Conservation (phyloP, 2,888 invertebrate species). For the Idaea aversata region DNA sequence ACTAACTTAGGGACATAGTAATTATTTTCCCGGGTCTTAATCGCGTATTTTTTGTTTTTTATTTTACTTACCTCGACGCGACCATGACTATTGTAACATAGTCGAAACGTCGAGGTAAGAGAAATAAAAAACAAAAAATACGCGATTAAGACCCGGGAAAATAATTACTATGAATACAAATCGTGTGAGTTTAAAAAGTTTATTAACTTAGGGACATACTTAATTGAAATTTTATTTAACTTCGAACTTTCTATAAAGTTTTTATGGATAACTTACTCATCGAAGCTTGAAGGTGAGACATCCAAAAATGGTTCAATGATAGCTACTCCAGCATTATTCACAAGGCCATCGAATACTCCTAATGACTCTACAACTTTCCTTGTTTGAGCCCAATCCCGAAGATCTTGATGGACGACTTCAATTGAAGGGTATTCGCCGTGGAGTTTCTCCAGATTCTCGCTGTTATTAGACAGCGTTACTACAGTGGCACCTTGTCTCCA, state of each 20-base stretch:
- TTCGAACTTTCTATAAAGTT: not conserved
- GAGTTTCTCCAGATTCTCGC: conserved; percentile 82
- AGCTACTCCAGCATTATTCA: conserved; percentile 92
- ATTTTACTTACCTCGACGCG: too few relatives aligned
- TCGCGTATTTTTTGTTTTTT: too few relatives aligned
- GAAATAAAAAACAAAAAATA: too few relatives aligned
- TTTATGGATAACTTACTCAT: conserved; percentile 77
- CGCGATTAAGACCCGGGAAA: too few relatives aligned
- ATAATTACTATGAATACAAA: too few relatives aligned
- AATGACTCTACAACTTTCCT: conserved; percentile 75
- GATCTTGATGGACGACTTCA: conserved; percentile 82
- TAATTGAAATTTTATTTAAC: too few relatives aligned
- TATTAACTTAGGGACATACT: too few relatives aligned
- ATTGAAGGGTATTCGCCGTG: conserved; percentile 81
- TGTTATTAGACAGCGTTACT: conserved; percentile 86
- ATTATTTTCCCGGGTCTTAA: too few relatives aligned
- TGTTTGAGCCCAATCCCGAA: conserved; percentile 87
- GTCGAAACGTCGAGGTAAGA: too few relatives aligned
- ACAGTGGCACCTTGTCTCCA: conserved; percentile 85
- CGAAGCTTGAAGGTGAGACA: conserved; percentile 84
- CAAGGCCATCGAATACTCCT: conserved; percentile 87
- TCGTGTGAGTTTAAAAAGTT: too few relatives aligned
- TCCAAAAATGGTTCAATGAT: conserved; percentile 85
- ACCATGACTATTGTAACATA: too few relatives aligned
- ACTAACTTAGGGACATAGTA: too few relatives aligned